Conservation (phyloP, 2,113 vertebrate genomes). For the Rattus rattus region DNA sequence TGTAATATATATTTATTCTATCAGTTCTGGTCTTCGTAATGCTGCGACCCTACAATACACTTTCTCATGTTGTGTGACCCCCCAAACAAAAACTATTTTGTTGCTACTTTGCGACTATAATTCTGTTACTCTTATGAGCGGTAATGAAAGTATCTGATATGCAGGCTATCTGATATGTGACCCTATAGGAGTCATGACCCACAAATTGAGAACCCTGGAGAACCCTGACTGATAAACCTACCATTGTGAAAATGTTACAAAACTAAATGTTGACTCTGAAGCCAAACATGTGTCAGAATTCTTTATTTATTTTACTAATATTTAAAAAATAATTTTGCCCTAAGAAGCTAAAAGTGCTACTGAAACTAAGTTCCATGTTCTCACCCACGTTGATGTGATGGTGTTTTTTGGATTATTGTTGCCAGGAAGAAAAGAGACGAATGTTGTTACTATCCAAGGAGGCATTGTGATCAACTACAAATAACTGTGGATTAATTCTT, state of each 20-base stretch:
- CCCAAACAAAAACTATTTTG: too few species aligned
- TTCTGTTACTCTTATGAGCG: too few species aligned
- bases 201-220: background rate
- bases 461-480: background rate
- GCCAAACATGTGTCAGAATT: background rate
- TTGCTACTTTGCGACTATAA: too few species aligned
- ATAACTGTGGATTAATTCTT: background rate
- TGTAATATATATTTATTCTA: too few species aligned
- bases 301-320: background rate
- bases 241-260: background rate
- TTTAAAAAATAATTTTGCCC: background rate
- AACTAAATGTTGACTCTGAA: background rate
- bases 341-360: background rate
- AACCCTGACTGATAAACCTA: background rate
- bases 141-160: background rate
- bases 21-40: too few species aligned
- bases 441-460: background rate
- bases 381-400: background rate
- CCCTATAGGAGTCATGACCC: background rate
- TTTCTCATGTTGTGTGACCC: too few species aligned
- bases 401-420: background rate
- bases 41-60: too few species aligned
- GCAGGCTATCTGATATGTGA: background rate
- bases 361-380: constrained; percentile 21
- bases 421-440: background rate